A percentile compares a stretch with the other conserved stretches of the same genome.
Conservation (phyloP, 2,113 vertebrate species). For the Cariama cristata region DNA sequence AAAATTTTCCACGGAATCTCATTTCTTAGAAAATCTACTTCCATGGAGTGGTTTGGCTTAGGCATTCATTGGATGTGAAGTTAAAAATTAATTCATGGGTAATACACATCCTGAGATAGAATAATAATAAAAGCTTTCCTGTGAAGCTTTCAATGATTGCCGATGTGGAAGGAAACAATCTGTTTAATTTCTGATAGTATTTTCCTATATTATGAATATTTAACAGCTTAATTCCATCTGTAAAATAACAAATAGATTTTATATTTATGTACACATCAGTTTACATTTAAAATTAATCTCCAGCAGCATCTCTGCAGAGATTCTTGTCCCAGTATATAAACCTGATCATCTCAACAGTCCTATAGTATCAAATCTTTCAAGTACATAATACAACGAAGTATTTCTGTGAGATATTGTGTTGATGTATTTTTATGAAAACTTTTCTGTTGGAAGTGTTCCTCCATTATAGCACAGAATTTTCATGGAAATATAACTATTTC, state of each 20-base stretch:
- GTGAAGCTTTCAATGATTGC: background rate
- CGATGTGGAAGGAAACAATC: background rate
- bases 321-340: background rate
- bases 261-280: background rate
- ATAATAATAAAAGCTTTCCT: background rate
- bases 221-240: background rate
- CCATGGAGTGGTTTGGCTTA: background rate
- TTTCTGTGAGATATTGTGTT: background rate
- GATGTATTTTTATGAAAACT: background rate
- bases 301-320: background rate
- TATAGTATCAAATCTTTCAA: background rate
- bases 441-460: background rate
- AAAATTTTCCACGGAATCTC: background rate
- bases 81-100: background rate
- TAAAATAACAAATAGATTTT: background rate
- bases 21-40: background rate
- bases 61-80: background rate
- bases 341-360: background rate
- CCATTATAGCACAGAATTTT: background rate
- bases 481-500: background rate
- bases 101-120: background rate
- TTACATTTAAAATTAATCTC: background rate
- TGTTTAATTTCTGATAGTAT: background rate
- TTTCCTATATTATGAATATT: background rate
- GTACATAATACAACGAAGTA: background rate